Evolutionary conservation across 1,140 invertebrate genomes (phyloP), one percentile per base, ranked within the genome.

Genomic region (Plutomurus gul): DNA sequence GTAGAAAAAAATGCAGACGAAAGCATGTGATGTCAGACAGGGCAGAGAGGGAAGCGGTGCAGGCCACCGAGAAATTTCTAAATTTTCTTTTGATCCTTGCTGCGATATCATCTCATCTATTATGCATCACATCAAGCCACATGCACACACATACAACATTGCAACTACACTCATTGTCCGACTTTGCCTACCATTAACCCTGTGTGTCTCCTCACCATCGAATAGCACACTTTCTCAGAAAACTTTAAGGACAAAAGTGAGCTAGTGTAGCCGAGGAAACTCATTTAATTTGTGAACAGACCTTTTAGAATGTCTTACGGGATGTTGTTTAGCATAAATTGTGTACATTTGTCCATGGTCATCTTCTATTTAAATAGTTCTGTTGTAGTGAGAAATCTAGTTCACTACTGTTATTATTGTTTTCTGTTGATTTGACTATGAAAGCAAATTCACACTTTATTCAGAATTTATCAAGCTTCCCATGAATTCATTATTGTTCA

Each of bases 81-180:
- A 78, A 30, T 75, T 76, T 76, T 75, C 47, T 71, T 80, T 80
- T 80, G 49, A 76, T 76, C 75, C 37, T 76, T 43, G 49, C 72
- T 76, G 46, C 36, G 75, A 70, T 78, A 80, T 80, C 40, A 80
- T 80, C 79, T 80, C 79, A 80, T 80, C 79, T 77, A 80, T 80
- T 77, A 80, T 80, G 75, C 65, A 80, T 80, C 74, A 65, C 56
- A 65, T 36, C 56, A 33, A 65, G 56, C 56, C 51, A 60, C 51
- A 60, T 60, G 56, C 56, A 65, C 56, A 25, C 56, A 65, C 36
- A 65, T 30, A 33, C 47, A 51, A n/a, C n/a, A n/a, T n/a, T 65
- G 7, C 70, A 72, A 20, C 16, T 39, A 18, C 18, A 10, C 16
- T 11, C 20, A 60, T 27, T 16, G 56, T n/a, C 25, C 22, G 6